Evolutionary conservation across 2,888 invertebrate genomes (phyloP).

Genomic region (Drosophila recens): DNA sequence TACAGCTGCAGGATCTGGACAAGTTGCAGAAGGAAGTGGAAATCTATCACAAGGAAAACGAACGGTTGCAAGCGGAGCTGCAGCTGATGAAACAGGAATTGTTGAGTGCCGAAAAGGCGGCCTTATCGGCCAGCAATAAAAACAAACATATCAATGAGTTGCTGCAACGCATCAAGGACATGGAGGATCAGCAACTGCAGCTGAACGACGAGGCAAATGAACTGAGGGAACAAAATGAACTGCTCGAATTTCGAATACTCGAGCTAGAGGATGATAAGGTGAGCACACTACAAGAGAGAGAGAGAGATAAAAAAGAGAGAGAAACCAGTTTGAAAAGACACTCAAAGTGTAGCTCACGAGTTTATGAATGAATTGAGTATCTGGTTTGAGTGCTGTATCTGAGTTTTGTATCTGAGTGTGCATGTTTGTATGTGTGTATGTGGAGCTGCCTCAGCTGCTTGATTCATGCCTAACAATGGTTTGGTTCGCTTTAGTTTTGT

Average conservation of each 20-base stretch:
- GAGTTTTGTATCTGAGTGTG: constrained; percentile 13
- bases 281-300: constrained; percentile 31
- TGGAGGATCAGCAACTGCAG: constrained; percentile 87
- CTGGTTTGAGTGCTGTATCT: constrained; percentile 3
- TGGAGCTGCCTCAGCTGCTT: constrained; percentile 47
- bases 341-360: constrained; percentile 35
- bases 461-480: constrained; percentile 53
- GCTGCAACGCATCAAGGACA: constrained; percentile 84
- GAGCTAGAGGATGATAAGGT: constrained; percentile 90
- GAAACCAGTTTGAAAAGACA: constrained; percentile 40
- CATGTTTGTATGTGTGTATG: constrained; percentile 10
- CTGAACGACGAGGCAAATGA: constrained; percentile 90
- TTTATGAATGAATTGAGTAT: constrained; percentile 77
- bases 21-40: constrained; percentile 85
- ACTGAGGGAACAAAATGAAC: constrained; percentile 91
- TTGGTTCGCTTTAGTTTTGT: constrained; percentile 62
- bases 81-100: constrained; percentile 86
- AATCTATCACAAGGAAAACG: constrained; percentile 84
- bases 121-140: constrained; percentile 83
- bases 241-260: constrained; percentile 91
- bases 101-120: constrained; percentile 86
- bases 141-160: constrained; percentile 82
- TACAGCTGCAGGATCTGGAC: constrained; percentile 82
- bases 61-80: constrained; percentile 85
- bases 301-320: neutral